These are phyloP conservation scores for Penaeus indicus DNA, from an alignment of 1,140 invertebrate genomes.

Conservation along the genomic window DNA sequence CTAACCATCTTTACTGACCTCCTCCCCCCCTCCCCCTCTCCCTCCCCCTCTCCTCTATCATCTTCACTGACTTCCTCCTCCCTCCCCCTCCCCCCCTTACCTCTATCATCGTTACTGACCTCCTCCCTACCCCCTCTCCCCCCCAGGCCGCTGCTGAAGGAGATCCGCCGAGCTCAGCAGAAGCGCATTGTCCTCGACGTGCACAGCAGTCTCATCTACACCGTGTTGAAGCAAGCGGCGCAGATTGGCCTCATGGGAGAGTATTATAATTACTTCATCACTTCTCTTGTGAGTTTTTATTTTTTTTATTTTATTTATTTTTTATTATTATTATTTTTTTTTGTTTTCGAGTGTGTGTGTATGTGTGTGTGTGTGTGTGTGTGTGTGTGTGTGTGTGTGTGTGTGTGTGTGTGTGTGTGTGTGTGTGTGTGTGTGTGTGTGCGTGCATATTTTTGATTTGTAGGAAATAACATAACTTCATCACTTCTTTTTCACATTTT, in stretches of 20 bases:
- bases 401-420: not conserved
- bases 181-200: slow-evolving; percentile 74
- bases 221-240: slow-evolving; percentile 70
- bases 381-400: slow-evolving; percentile 10
- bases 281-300: slow-evolving; percentile 68
- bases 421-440: not conserved
- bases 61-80: not conserved
- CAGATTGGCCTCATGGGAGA: slow-evolving; percentile 71
- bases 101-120: no score
- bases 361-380: not conserved
- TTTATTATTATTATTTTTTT: not conserved
- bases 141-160: slow-evolving; percentile 71
- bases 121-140: not conserved
- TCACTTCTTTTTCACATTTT: no score
- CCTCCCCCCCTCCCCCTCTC: not conserved
- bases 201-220: slow-evolving; percentile 68
- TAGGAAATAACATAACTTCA: no score
- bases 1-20: not conserved
- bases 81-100: no score
- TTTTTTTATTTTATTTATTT: no score
- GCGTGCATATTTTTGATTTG: not conserved
- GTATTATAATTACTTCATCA: slow-evolving; percentile 71
- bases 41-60: no score
- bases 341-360: not conserved
- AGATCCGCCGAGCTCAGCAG: slow-evolving; percentile 71